phyloP scores from a whole-genome alignment of 1,140 invertebrate genomes.

The Piezodorus guildinii region DNA sequence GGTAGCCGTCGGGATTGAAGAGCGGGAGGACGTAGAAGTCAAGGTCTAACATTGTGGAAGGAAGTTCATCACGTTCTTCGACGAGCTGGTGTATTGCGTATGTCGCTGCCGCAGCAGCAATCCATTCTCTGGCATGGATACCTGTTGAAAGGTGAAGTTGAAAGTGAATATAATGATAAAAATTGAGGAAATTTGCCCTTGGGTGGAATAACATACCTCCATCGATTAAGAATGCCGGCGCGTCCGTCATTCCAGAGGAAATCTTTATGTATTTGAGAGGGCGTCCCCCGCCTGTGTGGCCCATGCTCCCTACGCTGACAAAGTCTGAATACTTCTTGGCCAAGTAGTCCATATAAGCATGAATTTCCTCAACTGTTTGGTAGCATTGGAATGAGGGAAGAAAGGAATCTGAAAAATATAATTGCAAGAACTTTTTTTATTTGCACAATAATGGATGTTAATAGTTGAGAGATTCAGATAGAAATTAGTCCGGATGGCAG shows the following conservation, averaged over 20 bases:
- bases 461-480: too few relatives aligned
- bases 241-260: constrained; percentile 37
- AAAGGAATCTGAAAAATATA: too few relatives aligned
- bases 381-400: constrained; percentile 34
- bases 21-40: constrained; percentile 45
- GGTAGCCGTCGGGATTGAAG: constrained; percentile 50
- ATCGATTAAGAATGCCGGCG: constrained; percentile 45
- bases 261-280: constrained; percentile 57
- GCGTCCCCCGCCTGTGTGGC: constrained; percentile 59
- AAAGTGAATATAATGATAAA: too few relatives aligned
- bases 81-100: constrained; percentile 60
- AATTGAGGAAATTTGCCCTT: too few relatives aligned
- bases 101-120: constrained; percentile 54
- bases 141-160: constrained; percentile 30
- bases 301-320: constrained; percentile 58
- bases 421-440: too few relatives aligned
- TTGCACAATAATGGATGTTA: too few relatives aligned
- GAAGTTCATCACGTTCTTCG: constrained; percentile 55
- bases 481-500: too few relatives aligned
- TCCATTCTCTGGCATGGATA: constrained; percentile 67
- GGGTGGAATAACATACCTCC: constrained; percentile 36
- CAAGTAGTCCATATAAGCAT: constrained; percentile 45
- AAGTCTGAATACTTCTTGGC: constrained; percentile 55
- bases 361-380: constrained; percentile 47
- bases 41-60: constrained; percentile 49